Evolutionary conservation across 2,797 vertebrate genomes (phyloP).

Genomic region (Emys orbicularis): DNA sequence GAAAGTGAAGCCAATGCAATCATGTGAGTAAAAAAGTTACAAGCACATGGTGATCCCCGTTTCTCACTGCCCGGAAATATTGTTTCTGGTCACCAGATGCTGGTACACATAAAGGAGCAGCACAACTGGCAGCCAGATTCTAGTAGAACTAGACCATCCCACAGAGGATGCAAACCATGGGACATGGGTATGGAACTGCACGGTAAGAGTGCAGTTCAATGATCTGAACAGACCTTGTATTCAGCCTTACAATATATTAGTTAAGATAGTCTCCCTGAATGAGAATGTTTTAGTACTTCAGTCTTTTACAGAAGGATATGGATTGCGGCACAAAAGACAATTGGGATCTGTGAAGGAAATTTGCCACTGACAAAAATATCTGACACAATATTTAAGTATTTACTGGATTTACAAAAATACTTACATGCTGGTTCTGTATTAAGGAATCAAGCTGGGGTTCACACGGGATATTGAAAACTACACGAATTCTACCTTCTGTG

Average conservation of each 20-base stretch:
- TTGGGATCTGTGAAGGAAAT: background rate
- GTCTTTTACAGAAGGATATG: background rate
- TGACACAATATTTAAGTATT: background rate
- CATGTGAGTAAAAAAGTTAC: background rate
- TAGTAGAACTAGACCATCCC: background rate
- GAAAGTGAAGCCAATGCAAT: background rate
- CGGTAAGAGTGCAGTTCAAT: background rate
- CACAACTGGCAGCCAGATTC: background rate
- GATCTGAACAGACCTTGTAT: background rate
- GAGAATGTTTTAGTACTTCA: conserved; percentile 14
- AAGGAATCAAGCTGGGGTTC: conserved; percentile 94
- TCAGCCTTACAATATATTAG: background rate
- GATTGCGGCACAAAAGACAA: conserved; percentile 2
- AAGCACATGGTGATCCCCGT: background rate
- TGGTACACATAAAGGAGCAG: background rate
- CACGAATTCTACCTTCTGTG: conserved; percentile 93
- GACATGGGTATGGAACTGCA: background rate
- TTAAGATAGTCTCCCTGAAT: background rate
- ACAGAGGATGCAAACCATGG: background rate
- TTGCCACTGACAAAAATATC: background rate
- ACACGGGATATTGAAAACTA: conserved; percentile 93
- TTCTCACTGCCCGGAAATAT: background rate
- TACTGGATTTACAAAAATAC: conserved; percentile 58
- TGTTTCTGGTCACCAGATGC: background rate
- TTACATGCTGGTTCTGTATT: conserved; percentile 98